A percentile compares a stretch with the other conserved stretches of the same genome.
Conservation (phyloP, 2,113 vertebrate species). For the Pantherophis guttatus region DNA sequence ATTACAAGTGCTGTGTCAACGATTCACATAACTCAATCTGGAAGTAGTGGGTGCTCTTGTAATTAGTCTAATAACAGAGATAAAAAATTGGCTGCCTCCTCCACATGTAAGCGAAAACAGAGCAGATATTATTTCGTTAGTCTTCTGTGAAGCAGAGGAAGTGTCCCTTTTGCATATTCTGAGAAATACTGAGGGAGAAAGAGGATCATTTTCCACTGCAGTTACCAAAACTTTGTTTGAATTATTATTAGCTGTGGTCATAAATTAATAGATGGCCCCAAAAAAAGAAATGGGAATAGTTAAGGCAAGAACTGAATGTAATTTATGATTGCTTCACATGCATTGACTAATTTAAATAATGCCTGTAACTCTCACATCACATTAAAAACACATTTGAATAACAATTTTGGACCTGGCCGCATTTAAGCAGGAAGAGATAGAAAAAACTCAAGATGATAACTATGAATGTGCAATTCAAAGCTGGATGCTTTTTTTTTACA, state of each 20-base stretch:
- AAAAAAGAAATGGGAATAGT: background rate
- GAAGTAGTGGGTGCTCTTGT: slow-evolving; percentile 12
- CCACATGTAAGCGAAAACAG: background rate
- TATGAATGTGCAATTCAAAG: background rate
- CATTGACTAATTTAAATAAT: background rate
- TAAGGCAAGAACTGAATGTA: background rate
- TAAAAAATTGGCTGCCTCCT: slow-evolving; percentile 6
- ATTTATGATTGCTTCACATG: background rate
- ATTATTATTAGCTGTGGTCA: background rate
- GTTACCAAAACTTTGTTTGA: background rate
- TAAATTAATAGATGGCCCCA: background rate
- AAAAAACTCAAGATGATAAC: background rate
- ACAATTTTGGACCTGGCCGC: background rate
- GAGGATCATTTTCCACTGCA: background rate
- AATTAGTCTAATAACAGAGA: slow-evolving; percentile 25
- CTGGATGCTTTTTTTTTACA: background rate
- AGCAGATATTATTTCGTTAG: background rate
- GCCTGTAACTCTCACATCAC: background rate
- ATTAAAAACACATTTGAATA: background rate
- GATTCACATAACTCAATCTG: slow-evolving; percentile 12
- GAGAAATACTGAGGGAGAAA: background rate
- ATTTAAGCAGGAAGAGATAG: background rate
- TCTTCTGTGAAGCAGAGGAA: background rate
- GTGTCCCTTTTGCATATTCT: background rate
- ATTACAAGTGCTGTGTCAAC: slow-evolving; percentile 15